A percentile compares a stretch with the other conserved stretches of the same genome.
phyloP scores from a whole-genome alignment of 2,888 invertebrate species.

The Lymantria dispar region DNA sequence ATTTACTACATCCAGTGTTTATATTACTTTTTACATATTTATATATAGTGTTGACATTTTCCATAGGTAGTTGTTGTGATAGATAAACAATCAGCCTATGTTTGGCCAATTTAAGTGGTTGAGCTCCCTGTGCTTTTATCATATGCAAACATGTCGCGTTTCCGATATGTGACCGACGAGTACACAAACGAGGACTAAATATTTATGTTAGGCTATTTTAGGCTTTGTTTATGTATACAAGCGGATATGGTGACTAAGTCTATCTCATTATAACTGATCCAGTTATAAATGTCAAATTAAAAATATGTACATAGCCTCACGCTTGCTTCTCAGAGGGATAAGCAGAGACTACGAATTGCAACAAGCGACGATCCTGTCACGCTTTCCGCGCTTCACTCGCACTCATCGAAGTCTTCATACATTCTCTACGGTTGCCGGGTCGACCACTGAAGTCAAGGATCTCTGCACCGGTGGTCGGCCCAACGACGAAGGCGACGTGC shows the following conservation, averaged over 20 bases:
- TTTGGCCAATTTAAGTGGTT: slow-evolving; percentile 23
- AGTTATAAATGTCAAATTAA: too few species aligned
- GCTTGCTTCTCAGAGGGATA: too few species aligned
- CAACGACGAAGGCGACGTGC: too few species aligned
- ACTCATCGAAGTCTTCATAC: too few species aligned
- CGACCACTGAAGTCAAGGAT: too few species aligned
- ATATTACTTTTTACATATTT: slow-evolving; percentile 26
- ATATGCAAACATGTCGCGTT: slow-evolving; percentile 31
- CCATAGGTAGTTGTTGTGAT: slow-evolving; percentile 27
- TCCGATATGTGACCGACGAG: slow-evolving; percentile 23
- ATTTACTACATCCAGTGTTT: slow-evolving; percentile 18
- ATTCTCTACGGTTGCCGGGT: too few species aligned
- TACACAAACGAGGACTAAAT: slow-evolving; percentile 15
- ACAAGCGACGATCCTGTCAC: too few species aligned
- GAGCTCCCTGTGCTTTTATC: slow-evolving; percentile 24
- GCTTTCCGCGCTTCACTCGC: too few species aligned
- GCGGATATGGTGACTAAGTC: background rate
- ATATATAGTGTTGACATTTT: slow-evolving; percentile 19
- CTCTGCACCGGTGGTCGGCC: too few species aligned
- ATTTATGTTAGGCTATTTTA: background rate
- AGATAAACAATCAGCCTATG: slow-evolving; percentile 20
- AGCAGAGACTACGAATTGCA: too few species aligned
- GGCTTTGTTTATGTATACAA: slow-evolving; percentile 1
- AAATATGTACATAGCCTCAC: too few species aligned
- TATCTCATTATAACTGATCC: background rate